Evolutionary conservation across 2,888 invertebrate genomes (phyloP), one percentile per base, ranked within the genome.

Genomic region (Neuroscelio doddi): DNA sequence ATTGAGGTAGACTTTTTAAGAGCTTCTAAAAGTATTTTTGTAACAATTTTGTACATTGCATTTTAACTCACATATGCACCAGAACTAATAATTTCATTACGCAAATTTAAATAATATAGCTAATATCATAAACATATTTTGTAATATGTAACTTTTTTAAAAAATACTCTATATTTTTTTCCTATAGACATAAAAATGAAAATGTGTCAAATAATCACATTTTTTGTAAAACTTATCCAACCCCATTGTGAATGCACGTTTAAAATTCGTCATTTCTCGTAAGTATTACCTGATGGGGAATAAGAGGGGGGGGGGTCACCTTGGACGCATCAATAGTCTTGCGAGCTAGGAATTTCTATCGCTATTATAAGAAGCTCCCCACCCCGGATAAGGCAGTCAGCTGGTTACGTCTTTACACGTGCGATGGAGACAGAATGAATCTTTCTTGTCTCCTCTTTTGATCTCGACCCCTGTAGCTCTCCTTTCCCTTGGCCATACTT

Each of bases 321-420:
- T 69, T 66, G 67, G 56, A 46, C 57, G 38, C 61, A 53, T 65
- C 52, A 64, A 71, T 70, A 44, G 57, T 64, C 45, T 41, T 24
- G 38, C 59, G 57, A 58, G 46, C 56, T 39, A 44, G 58, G 64
- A 63, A 70, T 70, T 70, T 64, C 68, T 62, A 57, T 58, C 64
- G 68, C 61, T 66, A 68, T 68, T 64, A 70, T 66, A 68, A 62
- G 68, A 68, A 68, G 45, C 61, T 32, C 61, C 53, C 58, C 56
- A 49, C 56, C 45, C 38, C 36, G 47, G 59, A 46, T 55, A 58
- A 45, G 47, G 52, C 51, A 55, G 61, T 59, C 55, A 65, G 69
- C 65, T 55, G 70, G 69, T 72, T 74, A 69, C 73, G 71, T 70
- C 70, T 38, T 77, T 70, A 69, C 77, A 77, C 78, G 77, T 69